Evolutionary conservation across 37 sponge, comb jelly and placozoan genomes (phyloP).

Genomic region (Axinella damicornis): DNA sequence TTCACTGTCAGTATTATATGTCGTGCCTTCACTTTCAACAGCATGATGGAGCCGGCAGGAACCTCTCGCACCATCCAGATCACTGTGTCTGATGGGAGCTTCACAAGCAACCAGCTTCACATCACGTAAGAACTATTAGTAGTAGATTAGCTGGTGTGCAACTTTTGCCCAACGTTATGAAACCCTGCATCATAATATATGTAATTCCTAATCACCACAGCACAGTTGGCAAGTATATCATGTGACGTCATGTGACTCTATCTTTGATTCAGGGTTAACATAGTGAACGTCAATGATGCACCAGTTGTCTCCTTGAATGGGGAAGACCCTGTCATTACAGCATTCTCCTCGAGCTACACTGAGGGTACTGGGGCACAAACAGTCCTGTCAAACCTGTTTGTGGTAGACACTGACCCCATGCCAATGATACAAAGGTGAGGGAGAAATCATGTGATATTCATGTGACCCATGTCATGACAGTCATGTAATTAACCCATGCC

Average conservation of each 20-base stretch:
- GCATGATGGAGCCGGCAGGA: conserved; percentile 35
- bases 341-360: conserved; percentile 2
- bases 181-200: too few species aligned
- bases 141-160: too few species aligned
- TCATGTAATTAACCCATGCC: too few species aligned
- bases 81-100: conserved; percentile 20
- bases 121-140: too few species aligned
- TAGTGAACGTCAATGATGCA: conserved; percentile 49
- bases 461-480: too few species aligned
- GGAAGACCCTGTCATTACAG: conserved; percentile 13
- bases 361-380: conserved; percentile 34
- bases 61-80: conserved; percentile 10
- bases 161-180: too few species aligned
- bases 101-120: not conserved
- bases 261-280: conserved; percentile 5
- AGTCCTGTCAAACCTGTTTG: conserved; percentile 1
- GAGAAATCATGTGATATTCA: not conserved
- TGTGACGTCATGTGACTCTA: not conserved
- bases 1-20: too few species aligned
- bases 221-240: too few species aligned
- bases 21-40: not conserved
- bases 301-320: conserved; percentile 39
- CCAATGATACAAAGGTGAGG: conserved; percentile 39
- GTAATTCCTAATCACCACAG: too few species aligned
- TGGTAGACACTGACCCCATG: conserved; percentile 48